A percentile compares a stretch with the other conserved stretches of the same genome.
Evolutionary conservation across 2,113 vertebrate genomes (phyloP).

Genomic region (Empidonax traillii): DNA sequence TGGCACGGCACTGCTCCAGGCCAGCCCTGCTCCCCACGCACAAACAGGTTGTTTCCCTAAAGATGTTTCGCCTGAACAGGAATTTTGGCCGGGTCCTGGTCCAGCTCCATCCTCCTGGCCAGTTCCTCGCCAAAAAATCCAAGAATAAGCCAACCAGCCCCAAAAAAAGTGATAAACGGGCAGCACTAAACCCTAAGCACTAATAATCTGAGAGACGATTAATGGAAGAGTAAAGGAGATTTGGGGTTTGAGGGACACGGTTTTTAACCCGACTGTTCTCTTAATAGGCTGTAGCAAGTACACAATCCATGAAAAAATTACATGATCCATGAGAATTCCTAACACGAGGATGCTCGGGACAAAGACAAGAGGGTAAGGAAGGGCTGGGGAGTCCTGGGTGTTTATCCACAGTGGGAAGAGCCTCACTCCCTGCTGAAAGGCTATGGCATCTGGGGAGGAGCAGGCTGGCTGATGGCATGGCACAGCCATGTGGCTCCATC

Average conservation of each 20-base stretch:
- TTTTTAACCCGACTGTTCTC: neutral
- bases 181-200: neutral
- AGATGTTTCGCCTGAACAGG: neutral
- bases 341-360: accelerated
- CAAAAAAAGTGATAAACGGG: neutral
- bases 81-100: neutral
- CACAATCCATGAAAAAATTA: neutral
- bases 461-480: neutral
- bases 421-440: neutral
- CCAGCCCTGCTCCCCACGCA: neutral
- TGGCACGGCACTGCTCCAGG: neutral
- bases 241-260: conserved; percentile 17
- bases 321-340: neutral
- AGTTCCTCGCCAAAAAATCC: neutral
- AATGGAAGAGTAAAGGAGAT: conserved; percentile 38
- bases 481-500: neutral
- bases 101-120: neutral
- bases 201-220: conserved; percentile 27
- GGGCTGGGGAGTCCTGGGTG: neutral
- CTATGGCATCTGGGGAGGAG: neutral
- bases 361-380: neutral
- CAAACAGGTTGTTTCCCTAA: conserved; percentile 3
- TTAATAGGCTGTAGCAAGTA: neutral
- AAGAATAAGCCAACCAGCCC: neutral
- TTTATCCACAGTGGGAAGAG: accelerated